Conservation (phyloP, 2,113 vertebrate genomes). For the Ctenomys sociabilis region DNA sequence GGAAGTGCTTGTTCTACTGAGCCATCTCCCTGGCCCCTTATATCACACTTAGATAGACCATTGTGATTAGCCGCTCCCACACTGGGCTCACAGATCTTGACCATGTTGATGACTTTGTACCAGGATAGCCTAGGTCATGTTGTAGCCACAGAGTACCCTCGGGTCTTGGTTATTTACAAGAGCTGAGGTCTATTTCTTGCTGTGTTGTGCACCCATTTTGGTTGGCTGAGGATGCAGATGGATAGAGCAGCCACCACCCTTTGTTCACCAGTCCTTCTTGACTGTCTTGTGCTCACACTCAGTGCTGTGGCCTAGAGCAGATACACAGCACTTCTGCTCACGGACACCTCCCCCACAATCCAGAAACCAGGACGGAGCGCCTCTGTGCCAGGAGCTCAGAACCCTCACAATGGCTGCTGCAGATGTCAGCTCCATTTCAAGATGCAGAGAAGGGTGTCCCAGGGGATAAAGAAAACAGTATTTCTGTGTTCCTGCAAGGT, state of each 20-base stretch:
- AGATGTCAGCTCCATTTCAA: not conserved
- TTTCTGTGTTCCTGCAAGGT: not conserved
- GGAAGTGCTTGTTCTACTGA: too few species aligned
- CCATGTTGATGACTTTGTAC: not conserved
- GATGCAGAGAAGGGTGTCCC: not conserved
- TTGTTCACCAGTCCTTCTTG: not conserved
- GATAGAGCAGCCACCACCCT: not conserved
- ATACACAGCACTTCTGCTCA: not conserved
- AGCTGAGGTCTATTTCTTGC: slow-evolving; percentile 2
- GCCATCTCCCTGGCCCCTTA: not conserved
- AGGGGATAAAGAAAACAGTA: not conserved
- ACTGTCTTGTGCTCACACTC: not conserved
- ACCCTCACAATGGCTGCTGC: not conserved
- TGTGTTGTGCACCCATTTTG: not conserved
- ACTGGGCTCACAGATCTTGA: not conserved
- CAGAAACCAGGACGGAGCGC: not conserved
- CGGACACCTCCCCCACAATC: not conserved
- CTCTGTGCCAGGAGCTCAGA: not conserved
- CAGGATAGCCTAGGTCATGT: not conserved
- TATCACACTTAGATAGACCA: not conserved
- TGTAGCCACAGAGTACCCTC: not conserved
- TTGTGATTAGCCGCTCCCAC: not conserved
- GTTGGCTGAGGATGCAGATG: not conserved
- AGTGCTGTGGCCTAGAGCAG: not conserved
- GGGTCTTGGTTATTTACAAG: not conserved